Evolutionary conservation across 2,888 invertebrate species (phyloP).

Genomic region (Heliconius ethilla): DNA sequence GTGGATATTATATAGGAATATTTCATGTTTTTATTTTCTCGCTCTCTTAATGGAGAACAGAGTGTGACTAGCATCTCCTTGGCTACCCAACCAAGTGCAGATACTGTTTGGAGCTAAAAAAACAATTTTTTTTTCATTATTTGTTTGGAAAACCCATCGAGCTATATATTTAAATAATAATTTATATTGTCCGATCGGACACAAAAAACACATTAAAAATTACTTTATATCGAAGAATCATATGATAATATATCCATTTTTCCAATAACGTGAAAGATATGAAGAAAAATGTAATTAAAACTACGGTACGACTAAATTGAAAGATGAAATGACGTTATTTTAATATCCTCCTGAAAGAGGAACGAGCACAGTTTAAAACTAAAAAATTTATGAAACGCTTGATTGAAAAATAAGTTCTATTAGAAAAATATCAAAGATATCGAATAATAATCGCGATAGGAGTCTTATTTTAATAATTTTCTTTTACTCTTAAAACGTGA

Average conservation of each 20-base stretch:
- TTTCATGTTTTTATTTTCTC: too few relatives aligned
- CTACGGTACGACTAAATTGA: constrained; percentile 10
- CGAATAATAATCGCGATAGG: neutral
- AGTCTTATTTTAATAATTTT: neutral
- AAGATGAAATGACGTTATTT: constrained; percentile 13
- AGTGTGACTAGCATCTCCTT: too few relatives aligned
- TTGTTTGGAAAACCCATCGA: too few relatives aligned
- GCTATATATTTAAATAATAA: too few relatives aligned
- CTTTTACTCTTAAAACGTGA: neutral
- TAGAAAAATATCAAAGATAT: constrained; percentile 16
- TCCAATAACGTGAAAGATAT: constrained; percentile 1
- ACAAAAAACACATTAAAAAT: neutral
- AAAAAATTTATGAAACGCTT: constrained; percentile 9
- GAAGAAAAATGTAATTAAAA: constrained; percentile 9
- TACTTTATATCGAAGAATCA: neutral
- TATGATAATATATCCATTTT: neutral
- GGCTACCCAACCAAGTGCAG: too few relatives aligned
- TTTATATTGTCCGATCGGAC: neutral
- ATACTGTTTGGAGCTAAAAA: too few relatives aligned
- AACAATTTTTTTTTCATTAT: too few relatives aligned
- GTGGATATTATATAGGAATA: too few relatives aligned
- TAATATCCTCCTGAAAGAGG: constrained; percentile 13
- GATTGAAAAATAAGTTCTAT: constrained; percentile 18
- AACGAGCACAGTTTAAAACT: constrained; percentile 7
- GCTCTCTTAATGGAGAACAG: too few relatives aligned